A percentile compares a stretch with the other conserved stretches of the same genome.
phyloP scores from a whole-genome alignment of 1,140 invertebrate genomes.

The Uloborus diversus region DNA sequence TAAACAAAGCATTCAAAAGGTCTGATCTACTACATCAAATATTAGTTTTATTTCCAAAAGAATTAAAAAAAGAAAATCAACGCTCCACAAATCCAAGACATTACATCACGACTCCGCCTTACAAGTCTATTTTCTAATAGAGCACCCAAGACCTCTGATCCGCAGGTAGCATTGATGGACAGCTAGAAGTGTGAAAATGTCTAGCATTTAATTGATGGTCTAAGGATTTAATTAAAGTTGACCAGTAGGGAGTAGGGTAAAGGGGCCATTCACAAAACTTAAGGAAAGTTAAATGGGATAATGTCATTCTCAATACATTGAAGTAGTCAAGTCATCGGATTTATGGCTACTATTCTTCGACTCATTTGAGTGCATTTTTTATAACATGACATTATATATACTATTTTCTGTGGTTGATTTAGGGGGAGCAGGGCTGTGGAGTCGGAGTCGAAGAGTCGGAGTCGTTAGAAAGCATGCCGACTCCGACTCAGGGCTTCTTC shows the following conservation, averaged over 20 bases:
- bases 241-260: not conserved
- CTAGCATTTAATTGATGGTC: slow-evolving; percentile 47
- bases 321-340: not conserved
- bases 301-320: not conserved
- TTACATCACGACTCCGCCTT: not conserved
- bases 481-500: no score
- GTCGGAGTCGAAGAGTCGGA: no score
- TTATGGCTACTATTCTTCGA: not conserved
- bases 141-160: slow-evolving; percentile 25
- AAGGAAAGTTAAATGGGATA: not conserved
- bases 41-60: not conserved
- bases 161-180: slow-evolving; percentile 11
- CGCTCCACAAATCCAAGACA: slow-evolving; percentile 14
- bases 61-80: not conserved
- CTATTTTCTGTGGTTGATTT: no score
- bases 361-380: not conserved
- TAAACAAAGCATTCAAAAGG: no score
- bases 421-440: no score
- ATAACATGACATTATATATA: no score
- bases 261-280: slow-evolving; percentile 8
- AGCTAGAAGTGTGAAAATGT: slow-evolving; percentile 46
- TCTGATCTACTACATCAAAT: not conserved
- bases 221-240: slow-evolving; percentile 47
- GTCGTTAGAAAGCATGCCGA: no score
- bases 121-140: slow-evolving; percentile 7